Conservation (phyloP, 2,888 invertebrate species). For the Glomeris marginata region DNA sequence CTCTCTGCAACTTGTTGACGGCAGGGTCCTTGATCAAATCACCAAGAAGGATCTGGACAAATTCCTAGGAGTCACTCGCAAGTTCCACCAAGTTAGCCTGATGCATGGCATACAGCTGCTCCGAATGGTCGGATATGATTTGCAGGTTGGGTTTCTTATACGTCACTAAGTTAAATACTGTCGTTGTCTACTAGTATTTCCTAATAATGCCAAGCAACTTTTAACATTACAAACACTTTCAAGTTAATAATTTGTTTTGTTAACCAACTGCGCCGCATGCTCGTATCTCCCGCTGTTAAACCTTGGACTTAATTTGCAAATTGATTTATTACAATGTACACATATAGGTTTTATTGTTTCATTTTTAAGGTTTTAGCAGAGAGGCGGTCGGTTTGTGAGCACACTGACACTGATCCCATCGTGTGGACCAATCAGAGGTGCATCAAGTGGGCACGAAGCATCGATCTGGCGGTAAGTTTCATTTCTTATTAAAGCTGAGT, state of each 20-base stretch:
- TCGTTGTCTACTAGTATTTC: no score
- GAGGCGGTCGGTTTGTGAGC: slow-evolving; percentile 72
- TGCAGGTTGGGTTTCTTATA: slow-evolving; percentile 24
- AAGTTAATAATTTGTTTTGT: no score
- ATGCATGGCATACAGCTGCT: slow-evolving; percentile 85
- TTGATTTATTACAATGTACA: neutral
- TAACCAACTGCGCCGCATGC: no score
- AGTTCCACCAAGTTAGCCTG: slow-evolving; percentile 88
- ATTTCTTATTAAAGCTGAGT: no score
- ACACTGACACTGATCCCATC: slow-evolving; percentile 73
- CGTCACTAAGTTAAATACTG: no score
- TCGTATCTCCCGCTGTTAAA: no score
- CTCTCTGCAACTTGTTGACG: slow-evolving; percentile 77
- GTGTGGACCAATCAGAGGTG: slow-evolving; percentile 94
- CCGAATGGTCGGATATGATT: slow-evolving; percentile 77
- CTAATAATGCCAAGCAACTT: no score
- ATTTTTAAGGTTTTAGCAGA: slow-evolving; percentile 57
- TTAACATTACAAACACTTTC: no score
- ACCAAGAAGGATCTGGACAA: slow-evolving; percentile 90
- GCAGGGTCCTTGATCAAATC: slow-evolving; percentile 78
- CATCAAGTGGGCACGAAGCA: slow-evolving; percentile 82
- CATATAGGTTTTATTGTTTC: neutral
- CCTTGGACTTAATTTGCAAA: neutral
- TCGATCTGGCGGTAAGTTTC: slow-evolving; percentile 53
- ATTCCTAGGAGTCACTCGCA: slow-evolving; percentile 75